A percentile compares a stretch with the other conserved stretches of the same genome.
These are phyloP conservation scores for Nothobranchius kuhntae DNA, from an alignment of 2,113 vertebrate genomes.

Conservation along the genomic window DNA sequence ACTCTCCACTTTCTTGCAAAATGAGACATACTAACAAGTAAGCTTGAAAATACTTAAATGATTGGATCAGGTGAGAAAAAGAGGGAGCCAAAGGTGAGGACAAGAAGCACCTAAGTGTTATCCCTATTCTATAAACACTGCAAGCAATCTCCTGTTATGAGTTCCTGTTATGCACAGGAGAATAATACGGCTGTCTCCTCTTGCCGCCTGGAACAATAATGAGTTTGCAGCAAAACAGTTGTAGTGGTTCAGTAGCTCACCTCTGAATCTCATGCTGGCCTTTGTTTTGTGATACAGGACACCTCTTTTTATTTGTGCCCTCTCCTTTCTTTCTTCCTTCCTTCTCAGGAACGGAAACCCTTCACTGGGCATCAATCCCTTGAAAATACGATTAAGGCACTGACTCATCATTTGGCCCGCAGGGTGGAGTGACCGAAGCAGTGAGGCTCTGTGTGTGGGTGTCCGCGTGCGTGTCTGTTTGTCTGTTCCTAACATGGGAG, in stretches of 20 bases:
- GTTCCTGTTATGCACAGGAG: constrained; percentile 56
- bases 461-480: constrained; percentile 26
- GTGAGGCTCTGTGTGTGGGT: constrained; percentile 10
- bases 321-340: constrained; percentile 15
- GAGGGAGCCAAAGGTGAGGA: constrained; percentile 50
- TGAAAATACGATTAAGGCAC: constrained; percentile 66
- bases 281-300: constrained; percentile 4
- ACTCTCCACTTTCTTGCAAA: constrained; percentile 1
- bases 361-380: constrained; percentile 57
- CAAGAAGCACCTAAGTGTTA: constrained; percentile 50
- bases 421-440: constrained; percentile 48
- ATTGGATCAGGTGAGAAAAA: constrained; percentile 48
- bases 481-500: constrained; percentile 28
- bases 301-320: neutral
- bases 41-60: constrained; percentile 39
- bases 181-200: constrained; percentile 58
- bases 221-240: constrained; percentile 52
- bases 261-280: constrained; percentile 41
- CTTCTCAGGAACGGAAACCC: constrained; percentile 43
- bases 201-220: constrained; percentile 56
- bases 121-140: constrained; percentile 54
- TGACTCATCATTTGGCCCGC: constrained; percentile 59
- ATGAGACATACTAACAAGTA: constrained; percentile 41
- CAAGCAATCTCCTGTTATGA: constrained; percentile 63
- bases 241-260: constrained; percentile 45